Conservation (phyloP, 2,888 invertebrate species). For the Bruchidius siliquastri region DNA sequence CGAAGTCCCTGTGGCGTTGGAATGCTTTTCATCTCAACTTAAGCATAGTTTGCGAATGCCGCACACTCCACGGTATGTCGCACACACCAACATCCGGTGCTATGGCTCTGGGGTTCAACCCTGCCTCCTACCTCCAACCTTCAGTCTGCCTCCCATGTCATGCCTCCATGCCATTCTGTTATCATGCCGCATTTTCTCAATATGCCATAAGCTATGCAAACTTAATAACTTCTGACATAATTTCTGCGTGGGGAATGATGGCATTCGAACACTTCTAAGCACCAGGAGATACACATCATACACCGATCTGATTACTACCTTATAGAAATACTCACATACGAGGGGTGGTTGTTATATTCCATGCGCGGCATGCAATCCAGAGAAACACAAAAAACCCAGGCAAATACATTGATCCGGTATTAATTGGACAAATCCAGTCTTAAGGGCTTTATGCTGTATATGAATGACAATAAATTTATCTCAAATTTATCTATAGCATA, state of each 20-base stretch:
- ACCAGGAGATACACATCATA: no score
- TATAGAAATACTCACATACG: no score
- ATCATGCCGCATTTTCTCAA: background rate
- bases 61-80: slow-evolving; percentile 45
- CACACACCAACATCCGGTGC: slow-evolving; percentile 37
- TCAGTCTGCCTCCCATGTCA: background rate
- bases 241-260: background rate
- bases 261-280: background rate
- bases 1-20: slow-evolving; percentile 45
- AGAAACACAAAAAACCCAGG: no score
- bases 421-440: no score
- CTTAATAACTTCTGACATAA: background rate
- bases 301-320: no score
- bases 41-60: slow-evolving; percentile 48
- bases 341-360: no score
- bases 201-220: background rate
- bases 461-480: no score
- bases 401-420: no score
- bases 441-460: no score
- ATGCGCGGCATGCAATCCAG: no score
- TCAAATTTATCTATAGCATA: no score
- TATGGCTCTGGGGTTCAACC: slow-evolving; percentile 19
- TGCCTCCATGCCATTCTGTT: background rate
- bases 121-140: background rate
- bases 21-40: slow-evolving; percentile 49